A percentile compares a stretch with the other conserved stretches of the same genome.
These are phyloP conservation scores for Lasioglossum vierecki DNA, from an alignment of 2,888 invertebrate genomes.

Conservation along the genomic window DNA sequence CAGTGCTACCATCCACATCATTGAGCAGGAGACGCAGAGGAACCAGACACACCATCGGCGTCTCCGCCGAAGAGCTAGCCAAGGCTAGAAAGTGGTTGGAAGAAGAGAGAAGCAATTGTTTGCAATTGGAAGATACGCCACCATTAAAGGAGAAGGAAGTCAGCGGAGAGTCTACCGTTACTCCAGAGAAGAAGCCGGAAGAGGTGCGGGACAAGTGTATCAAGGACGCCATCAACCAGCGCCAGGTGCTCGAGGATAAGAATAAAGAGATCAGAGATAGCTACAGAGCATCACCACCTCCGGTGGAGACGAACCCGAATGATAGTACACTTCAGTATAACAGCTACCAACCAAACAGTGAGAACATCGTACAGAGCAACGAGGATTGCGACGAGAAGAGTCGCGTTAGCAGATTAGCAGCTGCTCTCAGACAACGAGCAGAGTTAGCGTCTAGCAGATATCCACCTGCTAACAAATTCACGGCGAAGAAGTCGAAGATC, in stretches of 20 bases:
- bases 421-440: slow-evolving; percentile 56
- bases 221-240: slow-evolving; percentile 82
- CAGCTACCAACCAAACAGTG: slow-evolving; percentile 34
- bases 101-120: slow-evolving; percentile 70
- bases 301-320: background rate
- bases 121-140: background rate
- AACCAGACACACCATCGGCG: slow-evolving; percentile 92
- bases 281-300: slow-evolving; percentile 28
- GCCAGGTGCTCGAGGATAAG: slow-evolving; percentile 78
- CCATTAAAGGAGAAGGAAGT: background rate
- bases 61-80: slow-evolving; percentile 92
- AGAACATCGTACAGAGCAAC: background rate
- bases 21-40: slow-evolving; percentile 86
- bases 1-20: slow-evolving; percentile 77
- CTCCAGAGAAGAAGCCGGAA: slow-evolving; percentile 55
- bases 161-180: background rate
- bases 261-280: slow-evolving; percentile 61
- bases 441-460: slow-evolving; percentile 33
- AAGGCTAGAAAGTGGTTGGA: slow-evolving; percentile 91
- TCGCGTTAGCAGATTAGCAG: slow-evolving; percentile 62
- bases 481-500: slow-evolving; percentile 90
- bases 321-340: slow-evolving; percentile 27
- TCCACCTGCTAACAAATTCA: slow-evolving; percentile 82
- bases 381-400: slow-evolving; percentile 57
- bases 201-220: slow-evolving; percentile 76